These are phyloP conservation scores for Rhinichthys klamathensis DNA, from an alignment of 2,113 vertebrate genomes.

Conservation along the genomic window DNA sequence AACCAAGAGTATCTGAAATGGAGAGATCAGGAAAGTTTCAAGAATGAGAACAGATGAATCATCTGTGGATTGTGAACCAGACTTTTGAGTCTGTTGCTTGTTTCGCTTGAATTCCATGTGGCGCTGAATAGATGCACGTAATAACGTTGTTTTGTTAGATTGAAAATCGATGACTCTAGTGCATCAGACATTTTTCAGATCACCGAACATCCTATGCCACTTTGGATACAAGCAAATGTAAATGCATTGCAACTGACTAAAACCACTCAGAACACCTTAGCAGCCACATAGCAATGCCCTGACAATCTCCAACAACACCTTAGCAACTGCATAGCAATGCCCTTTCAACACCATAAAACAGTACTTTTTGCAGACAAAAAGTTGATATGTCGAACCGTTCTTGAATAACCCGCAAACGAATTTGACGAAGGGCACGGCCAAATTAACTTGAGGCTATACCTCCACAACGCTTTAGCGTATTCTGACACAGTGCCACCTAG, in stretches of 20 bases:
- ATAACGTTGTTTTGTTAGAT: neutral
- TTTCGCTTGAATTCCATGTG: neutral
- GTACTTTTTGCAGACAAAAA: no score
- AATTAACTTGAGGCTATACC: no score
- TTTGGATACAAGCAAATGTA: neutral
- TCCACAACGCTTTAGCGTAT: no score
- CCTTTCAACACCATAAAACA: no score
- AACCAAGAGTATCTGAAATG: neutral
- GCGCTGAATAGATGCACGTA: neutral
- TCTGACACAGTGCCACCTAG: no score
- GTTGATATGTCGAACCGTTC: no score
- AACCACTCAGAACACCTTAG: neutral
- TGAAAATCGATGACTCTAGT: neutral
- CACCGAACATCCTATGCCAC: neutral
- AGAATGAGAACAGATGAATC: neutral
- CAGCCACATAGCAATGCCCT: no score
- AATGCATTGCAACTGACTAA: neutral
- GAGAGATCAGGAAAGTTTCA: neutral
- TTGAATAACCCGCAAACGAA: no score
- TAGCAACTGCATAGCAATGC: no score
- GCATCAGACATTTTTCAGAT: neutral
- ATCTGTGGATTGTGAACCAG: neutral
- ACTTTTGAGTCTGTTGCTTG: neutral
- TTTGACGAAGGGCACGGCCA: no score
- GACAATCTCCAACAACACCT: no score